Conservation (phyloP, 2,113 vertebrate species). For the Ursus arctos region DNA sequence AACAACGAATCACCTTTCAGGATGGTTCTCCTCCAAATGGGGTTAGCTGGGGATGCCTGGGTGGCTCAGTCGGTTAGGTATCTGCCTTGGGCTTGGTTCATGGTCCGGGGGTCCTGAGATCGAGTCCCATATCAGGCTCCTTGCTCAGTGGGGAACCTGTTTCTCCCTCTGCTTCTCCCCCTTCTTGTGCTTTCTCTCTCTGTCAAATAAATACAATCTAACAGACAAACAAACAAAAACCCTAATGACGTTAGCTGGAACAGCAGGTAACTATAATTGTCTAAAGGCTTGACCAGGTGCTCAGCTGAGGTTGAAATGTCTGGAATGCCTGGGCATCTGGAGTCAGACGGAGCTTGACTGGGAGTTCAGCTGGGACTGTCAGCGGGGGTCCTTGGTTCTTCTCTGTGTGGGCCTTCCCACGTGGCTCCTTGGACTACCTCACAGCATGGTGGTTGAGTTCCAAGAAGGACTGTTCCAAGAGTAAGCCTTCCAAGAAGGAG, state of each 20-base stretch:
- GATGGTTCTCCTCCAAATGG: neutral
- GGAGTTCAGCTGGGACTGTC: neutral
- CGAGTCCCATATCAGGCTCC: no score
- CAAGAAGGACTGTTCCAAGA: conserved; percentile 17
- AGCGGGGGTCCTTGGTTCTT: neutral
- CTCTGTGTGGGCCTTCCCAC: neutral
- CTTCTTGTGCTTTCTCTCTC: no score
- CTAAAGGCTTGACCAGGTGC: neutral
- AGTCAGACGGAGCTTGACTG: neutral
- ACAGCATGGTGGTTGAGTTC: neutral
- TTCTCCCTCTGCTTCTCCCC: no score
- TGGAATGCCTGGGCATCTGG: neutral
- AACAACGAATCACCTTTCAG: neutral
- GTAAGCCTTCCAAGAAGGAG: conserved; percentile 7
- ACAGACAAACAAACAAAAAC: no score
- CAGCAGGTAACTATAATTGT: neutral
- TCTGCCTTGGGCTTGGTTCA: no score
- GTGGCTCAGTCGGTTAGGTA: no score
- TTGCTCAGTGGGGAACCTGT: no score
- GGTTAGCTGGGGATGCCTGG: neutral
- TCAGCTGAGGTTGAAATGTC: neutral
- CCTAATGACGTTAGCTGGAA: neutral
- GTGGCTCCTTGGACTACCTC: neutral
- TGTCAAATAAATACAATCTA: no score
- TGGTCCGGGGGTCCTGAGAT: no score